Percentiles rank a stretch among this genome's conserved stretches.
Conservation (phyloP, 2,797 vertebrate genomes). For the Fratercula arctica region DNA sequence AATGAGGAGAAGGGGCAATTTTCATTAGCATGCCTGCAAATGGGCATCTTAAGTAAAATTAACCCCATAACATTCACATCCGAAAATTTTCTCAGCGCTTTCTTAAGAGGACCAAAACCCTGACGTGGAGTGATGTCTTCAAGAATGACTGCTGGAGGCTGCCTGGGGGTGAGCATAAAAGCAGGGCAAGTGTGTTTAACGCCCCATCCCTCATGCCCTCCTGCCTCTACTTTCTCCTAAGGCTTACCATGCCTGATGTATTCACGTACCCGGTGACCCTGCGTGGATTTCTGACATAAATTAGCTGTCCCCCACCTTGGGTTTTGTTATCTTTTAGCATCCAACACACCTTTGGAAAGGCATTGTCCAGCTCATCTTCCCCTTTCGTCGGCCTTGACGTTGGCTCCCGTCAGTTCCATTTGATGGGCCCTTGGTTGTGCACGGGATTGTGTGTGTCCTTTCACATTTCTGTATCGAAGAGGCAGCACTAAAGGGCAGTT, state of each 20-base stretch:
- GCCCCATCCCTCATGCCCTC: not conserved
- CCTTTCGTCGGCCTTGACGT: not conserved
- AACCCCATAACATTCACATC: not conserved
- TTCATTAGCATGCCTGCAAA: not conserved
- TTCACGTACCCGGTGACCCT: not conserved
- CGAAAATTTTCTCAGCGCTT: not conserved
- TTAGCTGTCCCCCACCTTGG: not conserved
- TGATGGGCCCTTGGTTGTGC: not conserved
- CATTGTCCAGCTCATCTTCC: not conserved
- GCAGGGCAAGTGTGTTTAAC: not conserved
- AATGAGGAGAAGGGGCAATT: not conserved
- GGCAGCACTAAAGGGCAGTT: not conserved
- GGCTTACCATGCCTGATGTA: rapidly evolving
- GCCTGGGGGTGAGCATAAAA: not conserved
- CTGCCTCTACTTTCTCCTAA: not conserved
- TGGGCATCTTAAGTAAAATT: not conserved
- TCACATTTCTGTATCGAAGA: not conserved
- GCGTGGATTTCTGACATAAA: not conserved
- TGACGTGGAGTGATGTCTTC: not conserved
- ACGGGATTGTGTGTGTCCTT: not conserved
- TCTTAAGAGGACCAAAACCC: not conserved
- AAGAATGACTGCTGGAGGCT: not conserved
- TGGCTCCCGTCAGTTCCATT: not conserved
- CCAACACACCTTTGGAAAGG: not conserved
- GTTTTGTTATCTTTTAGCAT: not conserved